These are phyloP conservation scores for Gadopsis bispinosus DNA, from an alignment of 2,797 vertebrate genomes.

Conservation along the genomic window DNA sequence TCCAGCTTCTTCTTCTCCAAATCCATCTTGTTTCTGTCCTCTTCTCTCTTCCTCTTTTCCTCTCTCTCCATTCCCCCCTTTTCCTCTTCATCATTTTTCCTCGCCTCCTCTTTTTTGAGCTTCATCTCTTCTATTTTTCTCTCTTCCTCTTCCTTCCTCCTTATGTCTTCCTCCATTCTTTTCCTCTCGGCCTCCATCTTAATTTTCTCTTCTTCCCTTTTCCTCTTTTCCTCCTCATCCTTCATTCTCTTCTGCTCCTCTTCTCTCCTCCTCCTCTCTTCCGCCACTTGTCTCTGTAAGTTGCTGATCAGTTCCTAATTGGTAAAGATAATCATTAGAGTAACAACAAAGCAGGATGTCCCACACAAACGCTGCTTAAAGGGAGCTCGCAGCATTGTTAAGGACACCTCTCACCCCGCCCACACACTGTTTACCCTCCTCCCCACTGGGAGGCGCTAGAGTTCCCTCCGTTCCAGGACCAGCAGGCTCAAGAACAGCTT, in stretches of 20 bases:
- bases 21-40: not conserved
- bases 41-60: not conserved
- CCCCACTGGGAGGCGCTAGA: no score
- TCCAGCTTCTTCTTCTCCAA: conserved; percentile 78
- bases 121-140: conserved; percentile 38
- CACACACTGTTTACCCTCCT: no score
- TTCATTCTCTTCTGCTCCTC: conserved; percentile 72
- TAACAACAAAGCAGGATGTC: not conserved
- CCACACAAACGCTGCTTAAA: no score
- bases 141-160: conserved; percentile 65
- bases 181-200: conserved; percentile 65
- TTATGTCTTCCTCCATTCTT: conserved; percentile 67
- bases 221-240: conserved; percentile 68
- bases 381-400: no score
- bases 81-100: conserved; percentile 2
- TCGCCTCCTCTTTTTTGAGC: conserved; percentile 47
- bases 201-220: conserved; percentile 64
- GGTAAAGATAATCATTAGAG: not conserved
- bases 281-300: conserved; percentile 85
- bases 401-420: no score
- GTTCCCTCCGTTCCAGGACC: no score
- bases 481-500: no score
- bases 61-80: conserved; percentile 4
- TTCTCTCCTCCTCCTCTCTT: conserved; percentile 82
- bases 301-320: conserved; percentile 86